Percentiles rank a stretch among this genome's conserved stretches.
Evolutionary conservation across 2,797 vertebrate genomes (phyloP).

Genomic region (Siniperca scherzeri): DNA sequence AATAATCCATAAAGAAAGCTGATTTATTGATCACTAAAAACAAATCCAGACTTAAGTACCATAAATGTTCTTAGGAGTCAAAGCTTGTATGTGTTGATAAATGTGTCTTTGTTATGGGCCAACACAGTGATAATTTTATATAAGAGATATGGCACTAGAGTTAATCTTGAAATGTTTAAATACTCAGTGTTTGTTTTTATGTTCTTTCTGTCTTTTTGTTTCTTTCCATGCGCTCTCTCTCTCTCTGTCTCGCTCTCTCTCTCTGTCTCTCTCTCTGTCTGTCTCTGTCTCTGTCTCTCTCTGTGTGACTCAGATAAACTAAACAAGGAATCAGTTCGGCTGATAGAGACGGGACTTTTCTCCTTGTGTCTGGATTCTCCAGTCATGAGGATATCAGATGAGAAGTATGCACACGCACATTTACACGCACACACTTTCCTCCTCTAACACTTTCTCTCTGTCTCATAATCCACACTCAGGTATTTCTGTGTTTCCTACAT

Average conservation of each 20-base stretch:
- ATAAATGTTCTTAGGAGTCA: background rate
- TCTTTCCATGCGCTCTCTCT: too few relatives aligned
- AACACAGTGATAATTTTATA: background rate
- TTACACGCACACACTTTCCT: constrained; percentile 19
- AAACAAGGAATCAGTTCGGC: constrained; percentile 88
- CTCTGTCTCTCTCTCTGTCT: too few relatives aligned
- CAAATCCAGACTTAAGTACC: background rate
- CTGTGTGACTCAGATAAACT: constrained; percentile 83
- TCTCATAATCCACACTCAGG: constrained; percentile 7
- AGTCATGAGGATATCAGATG: constrained; percentile 89
- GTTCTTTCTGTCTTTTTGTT: background rate
- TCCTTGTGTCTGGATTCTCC: constrained; percentile 89
- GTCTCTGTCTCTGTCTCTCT: too few relatives aligned
- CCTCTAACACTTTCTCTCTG: constrained; percentile 2
- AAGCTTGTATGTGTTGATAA: background rate
- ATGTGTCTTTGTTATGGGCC: background rate
- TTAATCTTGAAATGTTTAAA: background rate
- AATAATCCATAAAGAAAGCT: background rate
- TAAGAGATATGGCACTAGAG: background rate
- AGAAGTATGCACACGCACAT: constrained; percentile 77
- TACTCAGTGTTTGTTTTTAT: background rate
- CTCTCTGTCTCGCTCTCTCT: too few relatives aligned
- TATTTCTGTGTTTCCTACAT: constrained; percentile 50
- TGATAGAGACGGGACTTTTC: constrained; percentile 89
- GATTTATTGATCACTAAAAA: background rate